Base-by-base conservation (phyloP, 2,797 vertebrate genomes). In the Lutjanus campechanus region DNA sequence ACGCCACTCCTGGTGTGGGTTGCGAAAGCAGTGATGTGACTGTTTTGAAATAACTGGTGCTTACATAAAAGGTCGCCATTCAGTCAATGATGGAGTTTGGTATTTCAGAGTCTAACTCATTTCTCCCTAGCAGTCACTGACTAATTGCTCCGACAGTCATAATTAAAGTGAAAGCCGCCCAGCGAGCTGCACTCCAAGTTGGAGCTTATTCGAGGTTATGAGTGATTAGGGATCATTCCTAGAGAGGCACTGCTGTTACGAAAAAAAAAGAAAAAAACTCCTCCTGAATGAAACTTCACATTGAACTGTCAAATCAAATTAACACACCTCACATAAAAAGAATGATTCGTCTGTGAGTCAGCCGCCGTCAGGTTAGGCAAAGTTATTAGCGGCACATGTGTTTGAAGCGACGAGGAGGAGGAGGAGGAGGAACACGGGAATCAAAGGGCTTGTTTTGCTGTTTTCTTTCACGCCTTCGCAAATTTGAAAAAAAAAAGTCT, bases 351-450 rank as follows among this genome's bases (percentile, higher is more conserved):
- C 8, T 51, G 67, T 83, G 80, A 90, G 58, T 88, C 82, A 83
- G 62, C 22, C 12, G 11, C 66, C 1, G 2, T 40, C 68, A 88
- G 70, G 51, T 73, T 63, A 44, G 62, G 46, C 41, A 67, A 81
- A 90, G 77, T 85, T 84, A 85, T 88, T 84, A 78, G 54, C 71
- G 81, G 46, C 70, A 81, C 44, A 75, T 87, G 81, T 87, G 76
- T 88, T 81, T 86, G 71, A 90, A 84, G 79, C 6, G 2, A 66
- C 55, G 36, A 73, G 61, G 36, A 76, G 58, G 78, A 73, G 61
- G 36, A 76, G 58, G 78, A 66, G 59, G 69, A 77, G 55, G 60
- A 84, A 70, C 40, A 44, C 2, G 4, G 51, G 40, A 87, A 81
- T 79, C 53, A 64, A 70, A 86, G 78, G 7, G 20, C 20, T 81